Base-by-base conservation (phyloP, 2,797 vertebrate species). In the Hoplostethus mediterraneus region DNA sequence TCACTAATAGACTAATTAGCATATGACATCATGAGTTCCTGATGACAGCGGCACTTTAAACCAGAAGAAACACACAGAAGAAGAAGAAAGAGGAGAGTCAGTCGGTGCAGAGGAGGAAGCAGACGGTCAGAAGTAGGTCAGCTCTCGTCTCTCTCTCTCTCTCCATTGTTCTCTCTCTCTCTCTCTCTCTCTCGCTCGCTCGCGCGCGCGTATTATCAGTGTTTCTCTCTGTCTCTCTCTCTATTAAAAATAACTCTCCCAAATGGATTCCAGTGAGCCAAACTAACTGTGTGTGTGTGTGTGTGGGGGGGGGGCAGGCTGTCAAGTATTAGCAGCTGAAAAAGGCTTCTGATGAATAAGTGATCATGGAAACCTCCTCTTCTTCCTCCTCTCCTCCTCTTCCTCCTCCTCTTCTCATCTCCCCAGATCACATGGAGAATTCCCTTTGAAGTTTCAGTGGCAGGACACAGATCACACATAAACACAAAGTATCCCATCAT, bases 101-200 rank as follows among this genome's bases (percentile, higher is more conserved):
- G 53, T 74, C 56, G 72, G 65, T 61, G 61, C 28, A 59, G 67
- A 65, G 69, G 54, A 54, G 47, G 62, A 51, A 68, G 60, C 59
- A 75, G 67, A 80, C 74, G 61, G 82, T 68, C 69, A 75, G 78
- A 89, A 86, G 83, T 87, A 89, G 87, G 83, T 69, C 85, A 89
- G 59, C 73, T 56, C 47, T 49, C 47, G 21, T 14, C 42, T 60
- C 40, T 44, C 16, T 44, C 57, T 60, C 36, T 42, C 57, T 28
- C 12, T 44, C 33, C n/a, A n/a, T n/a, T n/a, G n/a, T n/a, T 38
- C 33, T 38, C 36, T 58, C 2, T 17, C 3, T 31, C 42, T 60
- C 40, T 60, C 36, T 42, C 36, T 42, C 57, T 25, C 12, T 44
- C 33, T 60, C 53, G 13, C 21, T 40, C 17, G 21, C 44, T 52